Percentiles rank a stretch among this genome's conserved stretches.
These are phyloP conservation scores for Nyctibius bracteatus DNA, from an alignment of 2,113 vertebrate genomes.

Conservation along the genomic window DNA sequence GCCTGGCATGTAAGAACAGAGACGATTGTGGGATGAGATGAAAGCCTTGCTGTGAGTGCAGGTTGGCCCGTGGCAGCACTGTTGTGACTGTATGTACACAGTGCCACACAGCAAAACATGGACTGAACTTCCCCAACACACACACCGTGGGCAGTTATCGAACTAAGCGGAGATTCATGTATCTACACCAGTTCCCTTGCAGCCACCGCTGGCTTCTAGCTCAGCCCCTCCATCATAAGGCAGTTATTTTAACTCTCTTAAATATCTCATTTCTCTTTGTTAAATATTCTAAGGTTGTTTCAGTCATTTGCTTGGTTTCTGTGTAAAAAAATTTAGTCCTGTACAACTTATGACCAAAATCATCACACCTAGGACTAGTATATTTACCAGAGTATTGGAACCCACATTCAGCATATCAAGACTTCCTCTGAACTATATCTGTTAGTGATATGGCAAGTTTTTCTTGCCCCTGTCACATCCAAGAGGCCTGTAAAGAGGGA, in stretches of 20 bases:
- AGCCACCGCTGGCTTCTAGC: neutral
- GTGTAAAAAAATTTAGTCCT: neutral
- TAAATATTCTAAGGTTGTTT: neutral
- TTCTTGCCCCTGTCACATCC: neutral
- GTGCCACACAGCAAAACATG: neutral
- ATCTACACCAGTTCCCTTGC: neutral
- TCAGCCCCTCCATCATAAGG: neutral
- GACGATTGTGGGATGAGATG: neutral
- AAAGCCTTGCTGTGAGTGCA: neutral
- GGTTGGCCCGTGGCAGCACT: neutral
- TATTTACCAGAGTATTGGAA: neutral
- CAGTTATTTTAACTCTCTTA: neutral
- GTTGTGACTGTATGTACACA: neutral
- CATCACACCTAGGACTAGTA: neutral
- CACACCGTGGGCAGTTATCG: neutral
- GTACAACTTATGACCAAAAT: neutral
- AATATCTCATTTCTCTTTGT: neutral
- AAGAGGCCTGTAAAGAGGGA: neutral
- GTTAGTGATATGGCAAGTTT: neutral
- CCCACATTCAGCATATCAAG: neutral
- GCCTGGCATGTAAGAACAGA: conserved; percentile 21
- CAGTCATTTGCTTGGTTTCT: neutral
- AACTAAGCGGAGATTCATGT: neutral
- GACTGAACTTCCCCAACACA: neutral
- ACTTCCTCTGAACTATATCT: conserved; percentile 10